Base-by-base conservation (phyloP, 2,113 vertebrate species). In the Colistium nudipinnis region DNA sequence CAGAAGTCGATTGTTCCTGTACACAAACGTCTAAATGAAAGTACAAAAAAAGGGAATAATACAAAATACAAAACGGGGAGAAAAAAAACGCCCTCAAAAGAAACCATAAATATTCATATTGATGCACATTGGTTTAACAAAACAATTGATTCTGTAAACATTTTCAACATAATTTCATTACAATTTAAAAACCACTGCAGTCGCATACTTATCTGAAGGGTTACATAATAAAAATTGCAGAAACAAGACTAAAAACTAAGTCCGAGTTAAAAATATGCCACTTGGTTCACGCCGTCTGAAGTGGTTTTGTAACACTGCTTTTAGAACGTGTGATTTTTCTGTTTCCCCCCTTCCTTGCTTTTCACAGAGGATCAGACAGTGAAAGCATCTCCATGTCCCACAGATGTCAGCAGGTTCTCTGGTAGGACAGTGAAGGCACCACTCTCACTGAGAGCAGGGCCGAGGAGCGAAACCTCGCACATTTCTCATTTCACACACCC, bases 121-220 rank as follows among this genome's bases (percentile, higher is more conserved):
- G 85, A 84, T 87, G 82, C 87, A 87, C 85, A 67, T 84, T 81
- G 81, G 88, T 86, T 88, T 83, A 82, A 91, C 80, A 84, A 91
- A 88, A 88, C 84, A 87, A 87, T 70, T 81, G 81, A 73, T 83
- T 83, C 81, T 90, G 90, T 92, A 92, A 92, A 92, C 90, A 90
- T 90, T 87, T 85, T 78, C 78, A 90, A 90, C 88, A 69, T 82
- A 89, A 87, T 89, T 87, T 82, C 85, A 86, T 83, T 87, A 72
- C 69, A 64, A 65, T 76, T 76, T 62, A 67, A 83, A 88, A 88
- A 85, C 48, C 85, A 86, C 90, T 68, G 88, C 87, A 89, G 89
- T 87, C 80, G 28, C 83, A 79, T 81, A 85, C 55, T 84, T 82
- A 76, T 85, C 76, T 66, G 79, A 87, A 73, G 68, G 73, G 68